Evolutionary conservation across 2,888 invertebrate species (phyloP).

Genomic region (Clusia tigrina): DNA sequence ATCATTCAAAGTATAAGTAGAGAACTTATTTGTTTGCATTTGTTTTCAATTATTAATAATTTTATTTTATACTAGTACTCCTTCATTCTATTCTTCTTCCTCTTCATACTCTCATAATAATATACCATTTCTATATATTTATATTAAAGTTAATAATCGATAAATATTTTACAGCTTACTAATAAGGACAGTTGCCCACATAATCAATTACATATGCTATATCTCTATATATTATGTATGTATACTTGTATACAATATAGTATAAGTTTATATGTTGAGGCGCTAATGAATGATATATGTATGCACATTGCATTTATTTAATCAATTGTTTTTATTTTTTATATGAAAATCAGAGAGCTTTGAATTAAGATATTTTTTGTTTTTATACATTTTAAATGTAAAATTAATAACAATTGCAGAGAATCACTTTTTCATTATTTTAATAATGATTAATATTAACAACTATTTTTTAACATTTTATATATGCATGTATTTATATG

Average conservation of each 20-base stretch:
- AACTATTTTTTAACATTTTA: constrained; percentile 10
- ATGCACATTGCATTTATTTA: not conserved
- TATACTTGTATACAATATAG: no score
- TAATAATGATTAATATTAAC: not conserved
- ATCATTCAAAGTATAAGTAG: no score
- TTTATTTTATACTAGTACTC: no score
- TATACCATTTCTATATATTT: constrained; percentile 13
- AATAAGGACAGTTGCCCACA: not conserved
- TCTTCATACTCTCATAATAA: no score
- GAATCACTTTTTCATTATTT: not conserved
- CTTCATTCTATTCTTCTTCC: no score
- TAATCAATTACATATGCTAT: not conserved
- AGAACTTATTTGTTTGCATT: constrained; percentile 13
- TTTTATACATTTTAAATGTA: not conserved
- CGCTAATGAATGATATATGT: constrained; percentile 1
- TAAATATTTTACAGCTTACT: constrained; percentile 1
- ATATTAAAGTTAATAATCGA: constrained; percentile 23
- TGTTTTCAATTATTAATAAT: no score
- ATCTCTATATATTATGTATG: not conserved
- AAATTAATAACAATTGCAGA: constrained; percentile 1
- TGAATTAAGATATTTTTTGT: not conserved
- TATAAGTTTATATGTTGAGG: not conserved
- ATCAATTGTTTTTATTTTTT: constrained; percentile 3
- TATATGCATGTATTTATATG: constrained; percentile 23
- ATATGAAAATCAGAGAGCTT: not conserved